Evolutionary conservation across 2,888 invertebrate species (phyloP).

Genomic region (Desoria tigrina): DNA sequence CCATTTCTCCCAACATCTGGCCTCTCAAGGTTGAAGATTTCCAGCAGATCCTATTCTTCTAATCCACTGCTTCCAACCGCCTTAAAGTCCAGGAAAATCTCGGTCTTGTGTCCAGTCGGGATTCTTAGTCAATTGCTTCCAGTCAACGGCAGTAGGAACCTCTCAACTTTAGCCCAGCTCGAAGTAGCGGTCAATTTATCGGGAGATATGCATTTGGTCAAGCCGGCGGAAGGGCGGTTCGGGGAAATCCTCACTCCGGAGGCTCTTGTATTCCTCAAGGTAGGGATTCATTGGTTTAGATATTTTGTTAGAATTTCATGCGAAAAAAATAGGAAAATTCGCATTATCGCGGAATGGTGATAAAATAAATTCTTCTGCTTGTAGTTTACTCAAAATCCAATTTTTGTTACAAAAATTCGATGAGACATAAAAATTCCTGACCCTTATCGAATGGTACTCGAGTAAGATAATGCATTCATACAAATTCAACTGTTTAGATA

Average conservation of each 20-base stretch:
- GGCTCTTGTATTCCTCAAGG: constrained; percentile 38
- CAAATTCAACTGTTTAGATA: no score
- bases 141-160: not conserved
- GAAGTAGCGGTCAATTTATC: not conserved
- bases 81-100: not conserved
- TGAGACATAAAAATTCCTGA: no score
- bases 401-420: no score
- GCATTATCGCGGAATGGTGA: no score
- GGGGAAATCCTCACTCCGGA: constrained; percentile 38
- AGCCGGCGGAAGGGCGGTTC: constrained; percentile 21
- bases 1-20: constrained; percentile 14
- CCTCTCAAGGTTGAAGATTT: not conserved
- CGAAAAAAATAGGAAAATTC: no score
- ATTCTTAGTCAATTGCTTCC: not conserved
- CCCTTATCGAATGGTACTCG: no score
- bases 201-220: constrained; percentile 19
- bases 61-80: not conserved
- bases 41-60: constrained; percentile 2
- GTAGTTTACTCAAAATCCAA: no score
- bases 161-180: constrained; percentile 8
- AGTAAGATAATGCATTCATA: no score
- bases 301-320: no score
- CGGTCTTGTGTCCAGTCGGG: no score
- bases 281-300: no score
- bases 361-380: no score